Percentiles rank a stretch among this genome's conserved stretches.
phyloP scores from a whole-genome alignment of 2,113 vertebrate species.

The Eira barbara region DNA sequence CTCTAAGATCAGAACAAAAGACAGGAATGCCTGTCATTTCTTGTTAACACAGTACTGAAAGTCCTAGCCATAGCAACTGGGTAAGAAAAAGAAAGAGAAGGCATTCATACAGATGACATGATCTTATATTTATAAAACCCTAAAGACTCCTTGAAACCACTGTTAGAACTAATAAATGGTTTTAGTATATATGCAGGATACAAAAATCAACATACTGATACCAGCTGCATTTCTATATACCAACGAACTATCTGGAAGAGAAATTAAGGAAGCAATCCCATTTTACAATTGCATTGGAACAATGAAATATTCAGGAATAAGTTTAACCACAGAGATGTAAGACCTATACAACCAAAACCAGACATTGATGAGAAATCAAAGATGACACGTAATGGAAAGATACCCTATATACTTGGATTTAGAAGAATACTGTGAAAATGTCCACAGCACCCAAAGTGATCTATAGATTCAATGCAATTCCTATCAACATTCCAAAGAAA shows the following conservation, averaged over 20 bases:
- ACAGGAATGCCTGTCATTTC: not conserved
- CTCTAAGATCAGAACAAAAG: not conserved
- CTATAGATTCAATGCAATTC: not conserved
- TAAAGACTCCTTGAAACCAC: not conserved
- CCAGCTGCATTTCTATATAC: not conserved
- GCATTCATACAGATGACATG: not conserved
- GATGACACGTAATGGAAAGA: not conserved
- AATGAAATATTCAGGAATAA: not conserved
- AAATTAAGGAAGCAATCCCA: not conserved
- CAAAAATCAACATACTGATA: not conserved
- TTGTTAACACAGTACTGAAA: not conserved
- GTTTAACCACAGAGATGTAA: not conserved
- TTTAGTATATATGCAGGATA: not conserved
- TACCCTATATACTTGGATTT: not conserved
- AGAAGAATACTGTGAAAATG: not conserved
- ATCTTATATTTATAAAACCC: not conserved
- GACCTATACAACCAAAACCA: not conserved
- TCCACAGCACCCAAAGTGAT: not conserved
- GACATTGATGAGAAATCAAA: not conserved
- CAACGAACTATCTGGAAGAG: not conserved
- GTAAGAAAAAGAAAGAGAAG: not conserved
- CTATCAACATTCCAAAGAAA: not conserved
- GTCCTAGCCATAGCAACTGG: not conserved
- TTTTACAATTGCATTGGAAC: not conserved
- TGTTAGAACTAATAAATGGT: not conserved